These are phyloP conservation scores for Tiliqua scincoides DNA, from an alignment of 2,113 vertebrate species.

Conservation along the genomic window DNA sequence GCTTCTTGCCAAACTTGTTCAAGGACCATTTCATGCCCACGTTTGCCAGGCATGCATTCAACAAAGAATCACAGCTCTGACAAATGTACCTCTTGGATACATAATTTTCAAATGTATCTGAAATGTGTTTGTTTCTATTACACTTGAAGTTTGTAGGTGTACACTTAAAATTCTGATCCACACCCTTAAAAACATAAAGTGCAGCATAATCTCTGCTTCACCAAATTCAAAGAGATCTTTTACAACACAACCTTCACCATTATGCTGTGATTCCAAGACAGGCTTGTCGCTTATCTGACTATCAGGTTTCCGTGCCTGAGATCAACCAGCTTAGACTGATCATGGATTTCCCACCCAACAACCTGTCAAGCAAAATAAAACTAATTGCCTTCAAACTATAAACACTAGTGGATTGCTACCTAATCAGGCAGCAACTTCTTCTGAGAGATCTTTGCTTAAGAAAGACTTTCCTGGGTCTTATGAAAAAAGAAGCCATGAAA, in stretches of 20 bases:
- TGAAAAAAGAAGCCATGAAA: neutral
- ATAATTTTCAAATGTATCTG: rapidly evolving
- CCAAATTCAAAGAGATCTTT: rapidly evolving
- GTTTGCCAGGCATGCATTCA: neutral
- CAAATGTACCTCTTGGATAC: neutral
- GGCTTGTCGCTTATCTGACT: neutral
- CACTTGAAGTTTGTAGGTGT: neutral
- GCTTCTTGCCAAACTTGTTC: neutral
- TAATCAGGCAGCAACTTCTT: neutral
- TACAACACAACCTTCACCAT: neutral
- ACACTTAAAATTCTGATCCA: neutral
- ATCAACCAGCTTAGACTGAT: neutral
- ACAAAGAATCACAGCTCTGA: too few species aligned
- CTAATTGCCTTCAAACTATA: neutral
- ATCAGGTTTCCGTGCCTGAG: neutral
- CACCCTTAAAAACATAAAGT: neutral
- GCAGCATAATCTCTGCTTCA: neutral
- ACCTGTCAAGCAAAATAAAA: neutral
- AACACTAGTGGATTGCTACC: neutral
- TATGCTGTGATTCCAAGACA: neutral
- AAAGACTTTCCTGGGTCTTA: neutral
- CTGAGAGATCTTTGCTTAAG: neutral
- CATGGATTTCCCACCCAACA: neutral
- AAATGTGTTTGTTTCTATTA: neutral
- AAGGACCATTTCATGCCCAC: neutral